Evolutionary conservation across 2,797 vertebrate species (phyloP).

Genomic region (Oreortyx pictus): DNA sequence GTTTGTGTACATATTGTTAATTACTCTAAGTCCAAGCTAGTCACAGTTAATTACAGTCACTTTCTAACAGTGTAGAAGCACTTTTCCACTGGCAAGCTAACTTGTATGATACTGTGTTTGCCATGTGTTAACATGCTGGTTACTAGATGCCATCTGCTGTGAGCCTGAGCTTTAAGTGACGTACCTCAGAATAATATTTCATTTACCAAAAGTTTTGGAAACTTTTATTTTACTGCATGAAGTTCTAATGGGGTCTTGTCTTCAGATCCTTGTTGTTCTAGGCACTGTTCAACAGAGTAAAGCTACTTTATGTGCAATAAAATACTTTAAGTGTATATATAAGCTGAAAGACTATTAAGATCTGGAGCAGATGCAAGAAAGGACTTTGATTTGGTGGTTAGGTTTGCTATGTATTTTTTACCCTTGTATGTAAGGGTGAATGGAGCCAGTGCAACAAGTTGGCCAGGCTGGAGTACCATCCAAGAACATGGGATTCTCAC

Average conservation of each 20-base stretch:
- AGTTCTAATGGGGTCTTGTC: background rate
- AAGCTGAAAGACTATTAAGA: background rate
- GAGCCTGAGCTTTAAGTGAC: background rate
- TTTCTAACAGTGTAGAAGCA: background rate
- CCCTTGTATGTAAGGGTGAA: background rate
- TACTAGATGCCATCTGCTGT: background rate
- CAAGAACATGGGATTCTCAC: fast-evolving
- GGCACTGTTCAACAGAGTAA: background rate
- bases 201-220: background rate
- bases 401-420: background rate
- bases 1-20: background rate
- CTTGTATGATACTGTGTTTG: background rate
- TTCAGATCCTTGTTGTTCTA: background rate
- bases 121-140: background rate
- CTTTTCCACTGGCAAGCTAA: background rate
- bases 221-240: background rate
- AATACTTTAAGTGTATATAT: fast-evolving
- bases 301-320: background rate
- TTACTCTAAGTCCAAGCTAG: background rate
- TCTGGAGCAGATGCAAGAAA: background rate
- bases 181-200: background rate
- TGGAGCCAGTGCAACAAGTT: background rate
- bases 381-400: background rate
- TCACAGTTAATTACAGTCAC: background rate
- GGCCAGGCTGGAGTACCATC: background rate